A percentile compares a stretch with the other conserved stretches of the same genome.
Evolutionary conservation across 2,113 vertebrate genomes (phyloP).

Genomic region (Hemichromis elongatus): DNA sequence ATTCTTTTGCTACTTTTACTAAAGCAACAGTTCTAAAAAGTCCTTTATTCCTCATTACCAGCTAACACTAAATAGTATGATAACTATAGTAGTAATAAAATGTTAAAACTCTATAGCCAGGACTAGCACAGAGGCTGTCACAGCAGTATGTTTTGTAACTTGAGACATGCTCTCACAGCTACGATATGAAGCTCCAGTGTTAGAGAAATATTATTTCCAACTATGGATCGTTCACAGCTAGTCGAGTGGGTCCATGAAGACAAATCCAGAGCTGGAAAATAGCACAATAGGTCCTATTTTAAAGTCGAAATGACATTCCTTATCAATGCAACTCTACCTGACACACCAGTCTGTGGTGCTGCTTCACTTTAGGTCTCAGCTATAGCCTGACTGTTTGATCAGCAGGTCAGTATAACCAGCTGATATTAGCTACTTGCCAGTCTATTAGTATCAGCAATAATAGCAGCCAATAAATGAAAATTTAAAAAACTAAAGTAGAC

Average conservation of each 20-base stretch:
- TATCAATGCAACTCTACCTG: background rate
- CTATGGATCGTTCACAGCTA: background rate
- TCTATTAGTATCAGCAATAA: background rate
- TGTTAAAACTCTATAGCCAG: background rate
- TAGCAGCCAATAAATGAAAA: background rate
- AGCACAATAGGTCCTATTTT: background rate
- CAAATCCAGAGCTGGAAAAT: background rate
- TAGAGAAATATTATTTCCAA: background rate
- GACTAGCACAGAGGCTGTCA: background rate
- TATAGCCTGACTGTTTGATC: background rate
- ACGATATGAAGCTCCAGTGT: background rate
- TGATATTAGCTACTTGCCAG: background rate
- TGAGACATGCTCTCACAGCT: background rate
- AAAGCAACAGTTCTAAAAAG: background rate
- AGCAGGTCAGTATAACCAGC: background rate
- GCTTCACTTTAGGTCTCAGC: background rate
- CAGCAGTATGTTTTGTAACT: background rate
- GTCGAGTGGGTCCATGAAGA: background rate
- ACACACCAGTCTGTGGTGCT: background rate
- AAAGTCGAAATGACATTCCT: background rate
- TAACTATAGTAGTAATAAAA: background rate
- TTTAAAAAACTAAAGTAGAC: background rate
- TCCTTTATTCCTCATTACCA: fast-evolving
- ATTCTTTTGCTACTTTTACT: background rate
- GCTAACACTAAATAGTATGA: fast-evolving